These are phyloP conservation scores for Hemicrepidius hirtus DNA, from an alignment of 2,888 invertebrate species.

Conservation along the genomic window DNA sequence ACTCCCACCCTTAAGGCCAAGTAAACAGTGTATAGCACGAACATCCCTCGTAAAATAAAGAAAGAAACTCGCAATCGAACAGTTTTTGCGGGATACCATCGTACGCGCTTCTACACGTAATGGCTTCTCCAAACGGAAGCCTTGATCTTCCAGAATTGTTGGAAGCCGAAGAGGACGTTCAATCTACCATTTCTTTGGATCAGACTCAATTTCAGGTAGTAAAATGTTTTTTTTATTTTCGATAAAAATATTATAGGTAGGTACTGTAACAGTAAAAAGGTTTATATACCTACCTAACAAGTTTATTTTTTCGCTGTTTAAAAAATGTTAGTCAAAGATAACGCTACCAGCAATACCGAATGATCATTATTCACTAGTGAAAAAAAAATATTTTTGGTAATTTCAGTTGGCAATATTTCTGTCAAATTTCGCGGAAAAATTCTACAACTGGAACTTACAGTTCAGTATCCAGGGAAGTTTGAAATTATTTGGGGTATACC, in stretches of 20 bases:
- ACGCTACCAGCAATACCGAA: no score
- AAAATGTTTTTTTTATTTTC: constrained; percentile 28
- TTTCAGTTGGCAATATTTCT: no score
- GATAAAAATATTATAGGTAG: not conserved
- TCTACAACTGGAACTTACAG: no score
- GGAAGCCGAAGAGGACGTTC: constrained; percentile 54
- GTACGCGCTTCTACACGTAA: constrained; percentile 3
- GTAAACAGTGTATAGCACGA: constrained; percentile 57
- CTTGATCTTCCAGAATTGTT: constrained; percentile 51
- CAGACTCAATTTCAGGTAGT: constrained; percentile 55
- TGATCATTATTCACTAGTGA: no score
- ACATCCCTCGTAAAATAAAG: constrained; percentile 55
- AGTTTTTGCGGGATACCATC: constrained; percentile 26
- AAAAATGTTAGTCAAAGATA: no score
- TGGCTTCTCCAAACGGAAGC: constrained; percentile 43
- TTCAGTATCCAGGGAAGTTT: no score
- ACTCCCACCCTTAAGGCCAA: constrained; percentile 35
- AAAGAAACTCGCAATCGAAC: constrained; percentile 51
- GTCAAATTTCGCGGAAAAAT: no score
- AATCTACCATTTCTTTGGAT: constrained; percentile 45
- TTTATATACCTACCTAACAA: no score
- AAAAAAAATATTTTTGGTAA: no score
- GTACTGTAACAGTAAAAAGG: no score
- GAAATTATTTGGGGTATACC: no score
- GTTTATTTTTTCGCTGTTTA: no score